These are phyloP conservation scores for Lissocephala sabroskyi DNA, from an alignment of 2,888 invertebrate genomes.

Conservation along the genomic window DNA sequence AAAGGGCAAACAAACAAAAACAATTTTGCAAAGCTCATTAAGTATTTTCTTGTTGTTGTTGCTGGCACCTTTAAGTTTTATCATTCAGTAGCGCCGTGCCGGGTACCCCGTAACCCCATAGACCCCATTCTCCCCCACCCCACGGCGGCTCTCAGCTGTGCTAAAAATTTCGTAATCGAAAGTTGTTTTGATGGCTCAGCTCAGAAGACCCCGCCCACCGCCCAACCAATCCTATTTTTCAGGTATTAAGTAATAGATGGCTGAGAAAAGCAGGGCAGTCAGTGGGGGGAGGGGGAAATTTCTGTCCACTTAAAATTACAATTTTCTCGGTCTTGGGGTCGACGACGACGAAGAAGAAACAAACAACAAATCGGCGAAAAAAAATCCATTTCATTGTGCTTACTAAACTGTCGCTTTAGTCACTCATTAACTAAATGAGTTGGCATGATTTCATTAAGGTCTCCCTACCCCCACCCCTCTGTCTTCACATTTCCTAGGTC, in stretches of 20 bases:
- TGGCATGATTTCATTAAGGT: no score
- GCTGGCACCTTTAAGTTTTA: slow-evolving; percentile 12
- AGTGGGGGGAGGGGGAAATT: no score
- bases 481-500: no score
- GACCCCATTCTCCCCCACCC: slow-evolving; percentile 7
- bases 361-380: no score
- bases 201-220: slow-evolving; percentile 3
- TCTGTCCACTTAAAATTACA: no score
- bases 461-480: no score
- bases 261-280: no score
- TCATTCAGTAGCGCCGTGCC: slow-evolving; percentile 7
- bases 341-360: no score
- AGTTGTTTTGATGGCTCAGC: slow-evolving; percentile 57
- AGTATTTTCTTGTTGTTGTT: slow-evolving; percentile 22
- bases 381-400: no score
- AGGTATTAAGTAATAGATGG: slow-evolving; percentile 57
- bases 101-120: neutral
- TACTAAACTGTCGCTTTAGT: no score
- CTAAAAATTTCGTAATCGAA: slow-evolving; percentile 62
- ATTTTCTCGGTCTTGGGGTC: no score
- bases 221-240: slow-evolving; percentile 41
- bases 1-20: slow-evolving; percentile 62
- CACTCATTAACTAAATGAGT: no score
- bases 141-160: slow-evolving; percentile 27
- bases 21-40: slow-evolving; percentile 63